Conservation (phyloP, 2,113 vertebrate genomes). For the Lipophrys pholis region DNA sequence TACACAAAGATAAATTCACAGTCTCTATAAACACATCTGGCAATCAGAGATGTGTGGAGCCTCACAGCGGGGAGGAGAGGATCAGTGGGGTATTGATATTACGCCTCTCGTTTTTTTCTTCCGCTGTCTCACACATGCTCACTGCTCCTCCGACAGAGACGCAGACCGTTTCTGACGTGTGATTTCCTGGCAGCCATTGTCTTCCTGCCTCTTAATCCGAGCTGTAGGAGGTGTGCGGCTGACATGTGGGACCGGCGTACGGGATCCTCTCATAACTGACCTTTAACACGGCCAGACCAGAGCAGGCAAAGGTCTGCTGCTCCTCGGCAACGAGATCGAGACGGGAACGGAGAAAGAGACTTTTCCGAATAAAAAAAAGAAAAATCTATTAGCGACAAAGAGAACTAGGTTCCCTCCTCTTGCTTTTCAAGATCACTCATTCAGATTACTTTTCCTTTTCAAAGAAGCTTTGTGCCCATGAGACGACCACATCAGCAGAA, state of each 20-base stretch:
- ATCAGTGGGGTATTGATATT: conserved; percentile 68
- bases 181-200: conserved; percentile 68
- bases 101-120: conserved; percentile 5
- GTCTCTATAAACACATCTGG: conserved; percentile 63
- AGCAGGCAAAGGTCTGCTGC: conserved; percentile 75
- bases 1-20: conserved; percentile 25
- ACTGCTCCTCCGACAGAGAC: conserved; percentile 42
- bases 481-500: conserved; percentile 13
- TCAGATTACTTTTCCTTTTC: conserved; percentile 34
- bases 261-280: conserved; percentile 73
- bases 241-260: conserved; percentile 63
- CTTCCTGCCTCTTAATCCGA: conserved; percentile 61
- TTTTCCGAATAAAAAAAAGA: conserved; percentile 16
- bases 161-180: conserved; percentile 58
- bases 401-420: conserved; percentile 26
- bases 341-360: conserved; percentile 2
- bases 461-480: conserved; percentile 39
- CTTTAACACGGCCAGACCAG: conserved; percentile 72
- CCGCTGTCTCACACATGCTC: conserved; percentile 23
- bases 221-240: conserved; percentile 36
- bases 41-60: conserved; percentile 56
- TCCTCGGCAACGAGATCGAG: conserved; percentile 50
- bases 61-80: conserved; percentile 51
- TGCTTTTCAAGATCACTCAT: conserved; percentile 43
- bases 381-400: conserved; percentile 39